Evolutionary conservation across 2,888 invertebrate species (phyloP), one percentile per base, ranked within the genome.

Genomic region (Masnerella sp.): DNA sequence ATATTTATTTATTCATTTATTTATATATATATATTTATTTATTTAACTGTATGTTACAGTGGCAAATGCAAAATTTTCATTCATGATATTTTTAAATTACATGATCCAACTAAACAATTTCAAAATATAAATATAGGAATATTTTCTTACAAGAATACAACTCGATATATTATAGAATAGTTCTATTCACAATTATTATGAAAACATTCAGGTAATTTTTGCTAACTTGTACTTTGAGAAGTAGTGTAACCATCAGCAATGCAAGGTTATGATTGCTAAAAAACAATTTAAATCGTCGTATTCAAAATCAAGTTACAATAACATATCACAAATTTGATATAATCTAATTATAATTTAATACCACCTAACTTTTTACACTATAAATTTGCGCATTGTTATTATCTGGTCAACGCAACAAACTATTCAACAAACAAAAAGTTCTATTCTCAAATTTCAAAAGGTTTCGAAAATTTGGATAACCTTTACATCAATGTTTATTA

Each of bases 131-230:
- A 51, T 62, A 70, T 64, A 56, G 56, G 51, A 70, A 64, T 62
- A 70, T 62, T 58, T 70, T 56, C 56, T 64, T 70, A 70, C 38
- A 70, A 70, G 70, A 70, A 70, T 71, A 71, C 64, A 71, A 71
- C 49, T 71, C 32, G 58, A 45, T 58, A 64, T 71, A 40, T 71
- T 15, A 58, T 64, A 71, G 58, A 64, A 49, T 71, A 71, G 52
- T 43, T 71, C 64, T 71, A 64, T 71, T 64, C 64, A 58, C 64
- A 58, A 64, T 51, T 52, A 64, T 64, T 49, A 70, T 62, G 56
- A 62, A 64, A 70, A 70, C 70, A 64, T 71, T 71, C 71, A 71
- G 71, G 71, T 71, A 71, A 71, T 71, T 71, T 71, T 64, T 71
- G 71, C 71, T 71, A 64, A 71, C 56, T 71, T 71, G 71, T 71